A percentile compares a stretch with the other conserved stretches of the same genome.
These are phyloP conservation scores for Acanthoscelides obtectus DNA, from an alignment of 2,888 invertebrate species.

Conservation along the genomic window DNA sequence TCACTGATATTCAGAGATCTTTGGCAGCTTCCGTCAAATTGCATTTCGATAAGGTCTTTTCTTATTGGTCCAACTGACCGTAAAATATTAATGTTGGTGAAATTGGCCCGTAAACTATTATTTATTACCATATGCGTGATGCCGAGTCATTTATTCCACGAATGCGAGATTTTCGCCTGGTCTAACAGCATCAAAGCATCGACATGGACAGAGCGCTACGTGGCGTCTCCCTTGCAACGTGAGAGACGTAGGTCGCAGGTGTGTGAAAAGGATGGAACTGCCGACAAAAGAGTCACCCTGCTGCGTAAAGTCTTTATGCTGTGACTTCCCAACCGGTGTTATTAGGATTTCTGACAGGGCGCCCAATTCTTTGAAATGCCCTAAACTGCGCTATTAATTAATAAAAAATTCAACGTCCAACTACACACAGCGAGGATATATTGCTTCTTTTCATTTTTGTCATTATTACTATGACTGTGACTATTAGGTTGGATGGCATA, in stretches of 20 bases:
- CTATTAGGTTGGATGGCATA: not conserved
- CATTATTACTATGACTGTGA: not conserved
- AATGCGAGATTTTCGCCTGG: too few species aligned
- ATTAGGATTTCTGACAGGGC: slow-evolving; percentile 22
- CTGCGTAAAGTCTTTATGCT: slow-evolving; percentile 15
- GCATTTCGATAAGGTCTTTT: too few species aligned
- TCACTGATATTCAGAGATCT: too few species aligned
- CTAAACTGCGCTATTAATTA: slow-evolving; percentile 15
- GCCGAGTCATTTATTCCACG: too few species aligned
- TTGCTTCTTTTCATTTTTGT: not conserved
- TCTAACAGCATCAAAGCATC: not conserved
- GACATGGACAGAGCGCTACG: not conserved
- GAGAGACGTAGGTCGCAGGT: not conserved
- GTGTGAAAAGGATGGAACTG: not conserved
- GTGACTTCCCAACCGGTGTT: slow-evolving; percentile 21
- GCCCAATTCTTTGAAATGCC: slow-evolving; percentile 15
- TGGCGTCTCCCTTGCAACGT: not conserved
- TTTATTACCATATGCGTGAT: too few species aligned
- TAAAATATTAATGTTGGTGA: too few species aligned
- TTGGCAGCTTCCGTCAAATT: too few species aligned
- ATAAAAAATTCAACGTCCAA: slow-evolving; percentile 12
- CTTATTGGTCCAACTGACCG: too few species aligned
- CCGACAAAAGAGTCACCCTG: slow-evolving; percentile 6
- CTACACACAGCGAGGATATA: not conserved
- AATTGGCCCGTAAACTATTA: too few species aligned